Conservation (phyloP, 1,140 invertebrate species). For the Euschistus heros region DNA sequence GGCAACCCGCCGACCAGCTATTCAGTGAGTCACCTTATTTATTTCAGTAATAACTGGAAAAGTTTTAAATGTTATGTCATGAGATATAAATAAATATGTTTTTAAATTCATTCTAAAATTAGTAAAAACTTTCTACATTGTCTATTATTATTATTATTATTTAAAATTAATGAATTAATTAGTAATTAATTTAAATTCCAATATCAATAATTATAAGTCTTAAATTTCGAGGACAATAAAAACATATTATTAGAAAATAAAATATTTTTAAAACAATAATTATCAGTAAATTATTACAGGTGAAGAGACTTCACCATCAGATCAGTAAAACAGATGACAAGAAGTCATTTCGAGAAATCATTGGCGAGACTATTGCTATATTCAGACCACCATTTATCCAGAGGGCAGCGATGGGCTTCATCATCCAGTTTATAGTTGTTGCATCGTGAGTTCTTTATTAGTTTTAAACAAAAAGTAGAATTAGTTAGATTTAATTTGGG, state of each 20-base stretch:
- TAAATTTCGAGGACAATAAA: neutral
- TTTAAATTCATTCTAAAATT: neutral
- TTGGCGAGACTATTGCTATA: neutral
- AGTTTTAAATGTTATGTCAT: neutral
- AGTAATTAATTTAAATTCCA: too few relatives aligned
- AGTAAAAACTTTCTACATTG: neutral
- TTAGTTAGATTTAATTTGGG: too few relatives aligned
- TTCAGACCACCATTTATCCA: constrained; percentile 16
- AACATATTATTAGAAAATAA: neutral
- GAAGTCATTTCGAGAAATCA: constrained; percentile 10
- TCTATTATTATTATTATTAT: neutral
- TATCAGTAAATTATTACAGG: neutral
- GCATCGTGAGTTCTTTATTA: constrained; percentile 15
- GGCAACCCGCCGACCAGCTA: constrained; percentile 58
- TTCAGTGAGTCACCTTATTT: constrained; percentile 34
- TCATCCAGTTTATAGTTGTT: constrained; percentile 14
- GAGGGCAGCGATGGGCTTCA: constrained; percentile 1
- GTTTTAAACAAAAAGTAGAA: neutral
- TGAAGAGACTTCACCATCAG: constrained; percentile 10
- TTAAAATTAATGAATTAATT: neutral
- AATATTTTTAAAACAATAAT: neutral
- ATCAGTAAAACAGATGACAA: neutral
- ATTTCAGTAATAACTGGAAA: neutral
- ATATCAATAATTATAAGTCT: too few relatives aligned
- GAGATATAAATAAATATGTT: neutral